Conservation (phyloP, 2,797 vertebrate species). For the Molossus molossus region DNA sequence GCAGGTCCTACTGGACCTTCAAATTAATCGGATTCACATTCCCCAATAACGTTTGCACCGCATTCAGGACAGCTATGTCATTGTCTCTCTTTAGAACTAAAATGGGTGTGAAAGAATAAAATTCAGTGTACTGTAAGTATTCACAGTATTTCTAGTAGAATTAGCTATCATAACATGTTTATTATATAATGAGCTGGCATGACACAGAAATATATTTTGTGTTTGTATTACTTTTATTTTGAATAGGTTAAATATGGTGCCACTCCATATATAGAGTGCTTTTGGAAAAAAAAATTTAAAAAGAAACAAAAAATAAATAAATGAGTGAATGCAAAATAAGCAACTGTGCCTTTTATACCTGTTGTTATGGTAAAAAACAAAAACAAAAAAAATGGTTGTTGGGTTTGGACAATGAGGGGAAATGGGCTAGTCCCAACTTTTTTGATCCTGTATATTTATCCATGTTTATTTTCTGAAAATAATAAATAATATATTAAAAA, state of each 20-base stretch:
- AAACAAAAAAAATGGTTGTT: constrained; percentile 91
- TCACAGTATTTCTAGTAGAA: constrained; percentile 90
- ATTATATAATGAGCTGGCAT: constrained; percentile 92
- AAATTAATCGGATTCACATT: constrained; percentile 87
- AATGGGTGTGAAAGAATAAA: constrained; percentile 88
- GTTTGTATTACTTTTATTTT: constrained; percentile 92
- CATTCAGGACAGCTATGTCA: constrained; percentile 83
- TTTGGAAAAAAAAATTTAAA: constrained; percentile 90
- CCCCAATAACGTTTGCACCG: constrained; percentile 87
- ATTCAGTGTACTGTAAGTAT: constrained; percentile 90
- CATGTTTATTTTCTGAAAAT: constrained; percentile 93
- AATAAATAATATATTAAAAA: constrained; percentile 92
- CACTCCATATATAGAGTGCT: constrained; percentile 98
- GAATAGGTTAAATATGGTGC: constrained; percentile 94
- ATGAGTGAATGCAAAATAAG: constrained; percentile 99
- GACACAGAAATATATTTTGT: constrained; percentile 91
- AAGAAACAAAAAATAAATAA: constrained; percentile 87
- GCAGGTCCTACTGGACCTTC: constrained; percentile 86
- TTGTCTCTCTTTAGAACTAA: constrained; percentile 89
- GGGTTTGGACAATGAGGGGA: constrained; percentile 93
- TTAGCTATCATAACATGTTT: constrained; percentile 91
- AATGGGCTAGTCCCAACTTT: constrained; percentile 93
- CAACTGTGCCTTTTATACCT: constrained; percentile 99
- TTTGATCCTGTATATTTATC: constrained; percentile 92
- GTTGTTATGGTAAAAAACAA: constrained; percentile 93